These are phyloP conservation scores for Hapalemur alaotrensis DNA, from an alignment of 2,797 vertebrate species.

Conservation along the genomic window DNA sequence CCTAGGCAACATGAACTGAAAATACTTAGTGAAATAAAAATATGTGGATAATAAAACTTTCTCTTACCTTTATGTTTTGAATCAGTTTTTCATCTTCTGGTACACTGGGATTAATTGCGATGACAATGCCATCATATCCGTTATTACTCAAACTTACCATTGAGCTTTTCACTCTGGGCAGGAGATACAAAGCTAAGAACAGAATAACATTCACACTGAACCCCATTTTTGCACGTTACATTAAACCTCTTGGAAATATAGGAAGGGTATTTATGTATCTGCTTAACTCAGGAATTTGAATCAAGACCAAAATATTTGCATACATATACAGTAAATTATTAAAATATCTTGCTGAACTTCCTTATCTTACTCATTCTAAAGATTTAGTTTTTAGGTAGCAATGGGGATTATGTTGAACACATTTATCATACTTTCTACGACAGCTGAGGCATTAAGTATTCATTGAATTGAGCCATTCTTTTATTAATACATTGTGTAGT, in stretches of 20 bases:
- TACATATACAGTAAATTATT: not conserved
- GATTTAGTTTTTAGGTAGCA: not conserved
- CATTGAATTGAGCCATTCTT: not conserved
- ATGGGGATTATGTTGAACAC: not conserved
- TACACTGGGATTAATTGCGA: conserved; percentile 74
- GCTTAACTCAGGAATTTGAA: conserved; percentile 6
- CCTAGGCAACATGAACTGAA: not conserved
- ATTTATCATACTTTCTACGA: not conserved
- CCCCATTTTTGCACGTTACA: not conserved
- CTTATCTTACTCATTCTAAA: conserved; percentile 31
- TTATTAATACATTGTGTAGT: not conserved
- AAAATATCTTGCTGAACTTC: conserved; percentile 11
- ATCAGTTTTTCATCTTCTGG: conserved; percentile 72
- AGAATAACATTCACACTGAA: conserved; percentile 13
- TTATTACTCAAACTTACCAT: conserved; percentile 56
- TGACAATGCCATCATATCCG: conserved; percentile 74
- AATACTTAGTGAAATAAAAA: conserved; percentile 26
- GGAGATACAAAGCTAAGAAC: conserved; percentile 14
- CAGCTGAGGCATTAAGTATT: not conserved
- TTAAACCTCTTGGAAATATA: not conserved
- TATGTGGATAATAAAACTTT: not conserved
- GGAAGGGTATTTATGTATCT: conserved; percentile 45
- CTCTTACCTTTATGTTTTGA: conserved; percentile 74
- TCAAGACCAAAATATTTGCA: conserved; percentile 47
- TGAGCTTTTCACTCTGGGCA: conserved; percentile 37